Evolutionary conservation across 2,113 vertebrate species (phyloP).

Genomic region (Mionectes macconnelli): DNA sequence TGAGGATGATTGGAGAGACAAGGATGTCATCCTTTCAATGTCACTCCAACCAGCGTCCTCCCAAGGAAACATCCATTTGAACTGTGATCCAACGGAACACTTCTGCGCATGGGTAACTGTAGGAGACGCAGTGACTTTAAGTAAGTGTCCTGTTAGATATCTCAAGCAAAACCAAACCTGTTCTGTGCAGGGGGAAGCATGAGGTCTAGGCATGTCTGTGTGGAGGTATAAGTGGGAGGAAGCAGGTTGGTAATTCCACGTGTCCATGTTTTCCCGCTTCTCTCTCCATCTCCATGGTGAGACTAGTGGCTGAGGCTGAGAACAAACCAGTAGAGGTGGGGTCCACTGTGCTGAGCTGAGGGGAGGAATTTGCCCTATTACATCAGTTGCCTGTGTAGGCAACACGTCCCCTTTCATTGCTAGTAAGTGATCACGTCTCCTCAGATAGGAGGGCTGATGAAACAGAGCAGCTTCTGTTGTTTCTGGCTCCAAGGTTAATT

Average conservation of each 20-base stretch:
- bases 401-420: background rate
- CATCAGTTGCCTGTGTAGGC: background rate
- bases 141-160: background rate
- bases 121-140: background rate
- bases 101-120: background rate
- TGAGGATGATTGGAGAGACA: background rate
- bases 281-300: background rate
- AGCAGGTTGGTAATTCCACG: background rate
- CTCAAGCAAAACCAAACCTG: background rate
- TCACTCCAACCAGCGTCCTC: background rate
- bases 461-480: conserved; percentile 57
- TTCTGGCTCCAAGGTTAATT: conserved; percentile 64
- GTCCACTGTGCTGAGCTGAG: background rate
- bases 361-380: background rate
- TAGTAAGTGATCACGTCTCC: conserved; percentile 48
- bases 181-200: background rate
- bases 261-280: background rate
- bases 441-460: conserved; percentile 46
- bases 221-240: background rate
- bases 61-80: background rate
- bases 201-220: background rate
- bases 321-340: background rate
- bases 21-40: background rate
- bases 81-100: background rate
- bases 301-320: background rate